Base-by-base conservation (phyloP, 2,888 invertebrate species). In the Scelioninae gen. 1 region DNA sequence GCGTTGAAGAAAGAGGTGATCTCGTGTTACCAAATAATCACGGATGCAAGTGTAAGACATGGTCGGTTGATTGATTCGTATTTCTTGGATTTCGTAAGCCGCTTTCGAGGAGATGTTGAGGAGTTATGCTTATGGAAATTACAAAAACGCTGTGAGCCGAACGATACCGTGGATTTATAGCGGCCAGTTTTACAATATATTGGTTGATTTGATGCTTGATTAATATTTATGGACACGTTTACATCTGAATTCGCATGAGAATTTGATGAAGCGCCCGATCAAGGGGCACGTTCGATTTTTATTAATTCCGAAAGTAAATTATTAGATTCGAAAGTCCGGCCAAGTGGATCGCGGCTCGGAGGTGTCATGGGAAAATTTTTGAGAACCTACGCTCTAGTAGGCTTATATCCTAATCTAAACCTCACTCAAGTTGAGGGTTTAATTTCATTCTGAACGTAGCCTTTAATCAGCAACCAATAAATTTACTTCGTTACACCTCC, bases 401-500 rank as follows among this genome's bases (percentile, higher is more conserved):
- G 23, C 23, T 23, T n/a, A n/a, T n/a, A 23, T 23, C 23, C 38
- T 38, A 38, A 38, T 38, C 9, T 38, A 5, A 10, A 11, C 11
- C 8, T 38, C 8, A 63, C 8, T 31, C 5, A 49, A 31, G 66
- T 71, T 29, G 86, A 87, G 86, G 87, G 58, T 34, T 60, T 15
- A 32, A 43, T 60, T 43, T 43, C 58, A 38, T n/a, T 16, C 10
- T 15, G 9, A n/a, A 85, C 87, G 85, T 81, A 87, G 85, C 87
- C 88, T 88, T 88, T 89, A 89, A 89, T 89, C 88, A 89, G 87
- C 86, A 87, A 11, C 40, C 40, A 62, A 62, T 74, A 55, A 58
- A 71, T 45, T 38, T 40, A 16, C 29, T 45, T 13, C 65, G 40
- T 60, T 40, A 53, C 23, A 23, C 56, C 16, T 9, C n/a, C 11